A percentile compares a stretch with the other conserved stretches of the same genome.
Conservation (phyloP, 1,140 invertebrate species). For the Holcopasites calliopsidis region DNA sequence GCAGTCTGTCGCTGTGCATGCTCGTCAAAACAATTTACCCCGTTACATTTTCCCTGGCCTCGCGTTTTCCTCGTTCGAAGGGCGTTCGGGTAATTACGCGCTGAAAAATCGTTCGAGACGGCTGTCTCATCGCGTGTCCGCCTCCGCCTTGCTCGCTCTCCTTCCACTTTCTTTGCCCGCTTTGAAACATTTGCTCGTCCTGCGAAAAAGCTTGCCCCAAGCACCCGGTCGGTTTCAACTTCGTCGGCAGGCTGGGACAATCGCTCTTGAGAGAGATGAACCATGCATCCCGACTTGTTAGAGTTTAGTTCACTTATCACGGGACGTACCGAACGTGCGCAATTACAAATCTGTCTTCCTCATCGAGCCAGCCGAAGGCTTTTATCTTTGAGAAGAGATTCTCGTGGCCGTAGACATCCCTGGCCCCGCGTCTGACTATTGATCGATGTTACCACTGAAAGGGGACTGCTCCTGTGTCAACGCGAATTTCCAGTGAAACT, state of each 20-base stretch:
- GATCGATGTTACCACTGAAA: neutral
- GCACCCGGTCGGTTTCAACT: too few relatives aligned
- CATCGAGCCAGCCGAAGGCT: neutral
- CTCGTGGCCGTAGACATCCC: neutral
- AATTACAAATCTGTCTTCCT: too few relatives aligned
- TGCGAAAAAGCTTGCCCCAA: neutral
- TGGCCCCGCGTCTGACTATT: neutral
- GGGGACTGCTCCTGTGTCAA: neutral
- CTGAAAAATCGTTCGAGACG: constrained; percentile 31
- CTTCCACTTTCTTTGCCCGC: neutral
- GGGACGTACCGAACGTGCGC: too few relatives aligned
- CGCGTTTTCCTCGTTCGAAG: neutral
- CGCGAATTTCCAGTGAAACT: neutral
- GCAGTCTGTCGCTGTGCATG: constrained; percentile 37
- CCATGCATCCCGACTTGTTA: neutral
- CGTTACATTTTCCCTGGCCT: neutral
- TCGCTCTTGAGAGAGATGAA: too few relatives aligned
- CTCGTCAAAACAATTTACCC: constrained; percentile 40
- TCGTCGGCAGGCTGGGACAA: too few relatives aligned
- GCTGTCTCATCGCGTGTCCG: constrained; percentile 14
- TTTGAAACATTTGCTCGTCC: neutral
- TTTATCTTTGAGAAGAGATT: neutral
- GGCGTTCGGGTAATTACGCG: constrained; percentile 16
- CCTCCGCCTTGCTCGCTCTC: neutral
- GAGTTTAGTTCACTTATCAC: too few relatives aligned